Base-by-base conservation (phyloP, 1,140 invertebrate genomes). In the Nilaparvata lugens region DNA sequence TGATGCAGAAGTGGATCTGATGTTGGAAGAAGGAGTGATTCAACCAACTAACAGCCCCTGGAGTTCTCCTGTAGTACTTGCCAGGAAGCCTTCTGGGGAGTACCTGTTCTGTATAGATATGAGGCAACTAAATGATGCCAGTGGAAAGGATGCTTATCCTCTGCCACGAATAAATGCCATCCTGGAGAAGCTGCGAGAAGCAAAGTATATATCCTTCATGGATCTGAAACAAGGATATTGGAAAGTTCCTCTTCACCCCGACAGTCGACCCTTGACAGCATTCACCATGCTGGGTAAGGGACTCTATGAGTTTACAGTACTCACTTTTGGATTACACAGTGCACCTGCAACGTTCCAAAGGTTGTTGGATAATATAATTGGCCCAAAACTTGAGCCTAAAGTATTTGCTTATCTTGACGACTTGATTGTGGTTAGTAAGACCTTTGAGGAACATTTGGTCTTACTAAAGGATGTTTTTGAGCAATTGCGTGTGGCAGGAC, bases 81-180 rank as follows among this genome's bases (percentile, higher is more conserved):
- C 80, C 0, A 67, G 70, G 62, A 84, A 84, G 60, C 76, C 77
- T 31, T 74, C 80, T 58, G 71, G 71, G 2, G 62, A 62, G 0
- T 62, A 65, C 0, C 52, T 78, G 14, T 77, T 79, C 56, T 79
- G 76, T 59, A 61, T 79, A 0, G 76, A 80, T 64, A 76, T 70
- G 53, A 51, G 74, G 7, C 19, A 52, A 40, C 38, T 81, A 0
- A 82, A 81, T 62, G 28, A 54, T 0, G 63, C 74, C 0, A 79
- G 73, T 0, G 64, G 63, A 6, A 63, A 65, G n/a, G 71, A 73
- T 21, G 60, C 67, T 0, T 67, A 69, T 16, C 65, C 66, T 4
- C 38, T 72, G 7, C 66, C 69, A 2, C 54, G 68, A 16, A 70
- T 75, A 35, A 62, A 66, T 4, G 48, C 60, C 5, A 71, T 71